Percentiles rank a stretch among this genome's conserved stretches.
Evolutionary conservation across 2,888 invertebrate species (phyloP).

Genomic region (Apotomis betuletana): DNA sequence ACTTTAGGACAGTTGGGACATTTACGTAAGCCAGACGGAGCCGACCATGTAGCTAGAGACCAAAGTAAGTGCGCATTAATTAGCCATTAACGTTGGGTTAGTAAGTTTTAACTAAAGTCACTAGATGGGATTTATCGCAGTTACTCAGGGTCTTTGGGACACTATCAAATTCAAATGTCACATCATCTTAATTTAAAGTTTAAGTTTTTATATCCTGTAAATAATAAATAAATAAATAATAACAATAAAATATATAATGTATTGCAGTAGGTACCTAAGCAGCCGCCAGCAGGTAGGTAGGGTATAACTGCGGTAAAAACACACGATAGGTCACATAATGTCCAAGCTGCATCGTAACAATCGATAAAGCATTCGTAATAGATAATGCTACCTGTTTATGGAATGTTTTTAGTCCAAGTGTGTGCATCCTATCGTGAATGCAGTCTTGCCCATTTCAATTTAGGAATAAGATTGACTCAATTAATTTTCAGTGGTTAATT

Average conservation of each 20-base stretch:
- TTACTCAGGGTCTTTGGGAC: neutral
- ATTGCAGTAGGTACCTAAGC: neutral
- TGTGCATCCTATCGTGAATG: too few relatives aligned
- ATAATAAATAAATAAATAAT: too few relatives aligned
- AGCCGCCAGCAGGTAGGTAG: neutral
- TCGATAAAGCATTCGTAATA: slow-evolving; percentile 7
- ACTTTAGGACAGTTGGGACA: neutral
- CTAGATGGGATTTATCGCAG: neutral
- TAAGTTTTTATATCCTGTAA: neutral
- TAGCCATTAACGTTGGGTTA: slow-evolving; percentile 9
- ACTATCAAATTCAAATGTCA: neutral
- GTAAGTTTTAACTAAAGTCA: neutral
- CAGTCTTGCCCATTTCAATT: too few relatives aligned
- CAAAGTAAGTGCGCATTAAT: neutral
- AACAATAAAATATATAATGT: too few relatives aligned
- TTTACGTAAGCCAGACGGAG: slow-evolving; percentile 4
- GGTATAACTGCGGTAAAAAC: neutral
- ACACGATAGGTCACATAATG: slow-evolving; percentile 14
- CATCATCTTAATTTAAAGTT: neutral
- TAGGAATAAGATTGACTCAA: too few relatives aligned
- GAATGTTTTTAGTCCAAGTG: too few relatives aligned
- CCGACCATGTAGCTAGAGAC: neutral
- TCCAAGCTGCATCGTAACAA: slow-evolving; percentile 7
- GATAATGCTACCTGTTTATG: too few relatives aligned
- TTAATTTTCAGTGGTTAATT: neutral